Base-by-base conservation (phyloP, 1,140 invertebrate genomes). In the Zaprionus lachaisei region DNA sequence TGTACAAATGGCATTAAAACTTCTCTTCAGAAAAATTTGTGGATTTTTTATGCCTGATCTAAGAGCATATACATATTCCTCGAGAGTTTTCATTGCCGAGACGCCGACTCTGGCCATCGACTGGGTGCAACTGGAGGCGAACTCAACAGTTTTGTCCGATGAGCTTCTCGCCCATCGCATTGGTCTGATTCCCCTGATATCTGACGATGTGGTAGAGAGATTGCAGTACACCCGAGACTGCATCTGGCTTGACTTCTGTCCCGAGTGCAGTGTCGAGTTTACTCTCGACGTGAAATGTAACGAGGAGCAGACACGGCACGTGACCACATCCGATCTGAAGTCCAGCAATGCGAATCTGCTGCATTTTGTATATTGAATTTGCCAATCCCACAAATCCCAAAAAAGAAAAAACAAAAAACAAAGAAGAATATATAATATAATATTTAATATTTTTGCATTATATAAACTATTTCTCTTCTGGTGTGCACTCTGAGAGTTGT, bases 51-150 rank as follows among this genome's bases (percentile, higher is more conserved):
- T n/a, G n/a, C n/a, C n/a, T n/a, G n/a, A n/a, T n/a, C n/a, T n/a
- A n/a, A n/a, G n/a, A n/a, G n/a, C n/a, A n/a, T n/a, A n/a, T n/a
- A n/a, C n/a, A n/a, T n/a, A n/a, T n/a, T n/a, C n/a, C n/a, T n/a
- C n/a, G n/a, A 94, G 99, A 89, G 97, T 99, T 6, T 98, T 99
- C 91, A 99, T 99, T 83, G 98, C 99, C 6, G 99, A 99, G 95
- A 99, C 99, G 9, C 97, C 97, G 22, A 98, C 97, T 12, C 95
- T 98, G 95, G 99, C 99, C n/a, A 99, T 99, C 77, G 99, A 99
- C 94, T 99, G 99, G 99, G 98, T 99, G 15, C 99, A 99, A 93
- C 94, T 99, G 61, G 99, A 99, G 94, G 97, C 98, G 0, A 99
- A 99, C 94, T 99, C 99, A 0, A 99, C 98, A 20, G 99, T 99